These are phyloP conservation scores for Arnoldichthys spilopterus DNA, from an alignment of 2,797 vertebrate genomes.

Conservation along the genomic window DNA sequence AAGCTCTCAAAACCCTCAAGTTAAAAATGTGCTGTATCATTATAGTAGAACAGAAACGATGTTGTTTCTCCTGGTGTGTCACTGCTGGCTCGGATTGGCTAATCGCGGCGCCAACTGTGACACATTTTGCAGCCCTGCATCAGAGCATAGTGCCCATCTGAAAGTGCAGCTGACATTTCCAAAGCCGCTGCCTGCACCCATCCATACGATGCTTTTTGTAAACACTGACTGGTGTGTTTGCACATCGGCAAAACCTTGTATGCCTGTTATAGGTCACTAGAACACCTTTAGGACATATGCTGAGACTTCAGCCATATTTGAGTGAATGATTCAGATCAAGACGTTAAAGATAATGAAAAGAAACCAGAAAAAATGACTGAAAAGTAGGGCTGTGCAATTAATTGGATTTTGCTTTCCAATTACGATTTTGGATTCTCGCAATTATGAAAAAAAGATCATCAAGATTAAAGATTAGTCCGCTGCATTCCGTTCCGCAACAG, in stretches of 20 bases:
- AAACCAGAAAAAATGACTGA: not conserved
- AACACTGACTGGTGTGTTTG: conserved; percentile 1
- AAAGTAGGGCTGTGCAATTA: too few relatives aligned
- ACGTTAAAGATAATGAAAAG: not conserved
- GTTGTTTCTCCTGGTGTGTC: not conserved
- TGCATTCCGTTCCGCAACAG: too few relatives aligned
- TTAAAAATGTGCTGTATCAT: not conserved
- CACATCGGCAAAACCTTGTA: not conserved
- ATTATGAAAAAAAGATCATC: too few relatives aligned
- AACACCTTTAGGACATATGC: not conserved
- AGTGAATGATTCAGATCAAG: not conserved
- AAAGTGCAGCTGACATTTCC: not conserved
- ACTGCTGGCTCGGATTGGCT: not conserved
- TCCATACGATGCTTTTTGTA: conserved; percentile 15
- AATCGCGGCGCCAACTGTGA: not conserved
- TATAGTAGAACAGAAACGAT: not conserved
- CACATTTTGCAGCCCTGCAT: not conserved
- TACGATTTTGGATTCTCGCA: too few relatives aligned
- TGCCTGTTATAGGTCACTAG: not conserved
- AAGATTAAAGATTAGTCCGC: too few relatives aligned
- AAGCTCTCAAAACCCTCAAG: not conserved
- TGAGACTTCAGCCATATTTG: not conserved
- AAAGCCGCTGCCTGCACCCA: not conserved
- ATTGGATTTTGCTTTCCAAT: too few relatives aligned
- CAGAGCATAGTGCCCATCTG: not conserved